A percentile compares a stretch with the other conserved stretches of the same genome.
These are phyloP conservation scores for Oxyura jamaicensis DNA, from an alignment of 2,113 vertebrate species.

Conservation along the genomic window DNA sequence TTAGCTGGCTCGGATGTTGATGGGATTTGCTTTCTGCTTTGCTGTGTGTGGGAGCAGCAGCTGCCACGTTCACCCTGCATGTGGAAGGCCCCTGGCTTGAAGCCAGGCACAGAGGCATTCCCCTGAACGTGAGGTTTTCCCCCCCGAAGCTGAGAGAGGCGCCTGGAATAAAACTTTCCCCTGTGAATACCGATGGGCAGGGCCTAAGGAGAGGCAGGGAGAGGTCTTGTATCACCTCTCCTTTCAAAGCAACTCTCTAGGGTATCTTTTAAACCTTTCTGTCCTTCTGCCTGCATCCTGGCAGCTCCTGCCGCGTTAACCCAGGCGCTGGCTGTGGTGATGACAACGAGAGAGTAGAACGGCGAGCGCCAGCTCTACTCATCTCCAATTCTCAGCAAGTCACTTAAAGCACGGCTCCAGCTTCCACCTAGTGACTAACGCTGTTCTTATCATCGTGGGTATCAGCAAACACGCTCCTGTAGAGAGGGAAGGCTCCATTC, in stretches of 20 bases:
- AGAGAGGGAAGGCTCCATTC: background rate
- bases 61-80: background rate
- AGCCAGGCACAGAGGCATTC: background rate
- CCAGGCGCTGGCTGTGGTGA: background rate
- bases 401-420: background rate
- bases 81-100: background rate
- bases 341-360: background rate
- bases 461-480: background rate
- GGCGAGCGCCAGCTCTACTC: background rate
- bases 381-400: background rate
- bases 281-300: background rate
- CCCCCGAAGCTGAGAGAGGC: background rate
- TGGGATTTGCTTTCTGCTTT: background rate
- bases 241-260: background rate
- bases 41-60: background rate
- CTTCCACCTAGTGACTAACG: background rate
- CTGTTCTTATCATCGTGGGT: background rate
- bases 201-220: background rate
- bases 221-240: background rate
- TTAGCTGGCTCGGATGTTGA: background rate
- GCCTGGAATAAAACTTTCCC: background rate
- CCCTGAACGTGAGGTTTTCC: background rate
- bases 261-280: background rate
- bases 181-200: background rate
- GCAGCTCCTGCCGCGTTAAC: background rate